Evolutionary conservation across 30 jellyfish, hydroid and myxozoan species (phyloP).

Genomic region (Aurelia aurita complex sp. Pacific): DNA sequence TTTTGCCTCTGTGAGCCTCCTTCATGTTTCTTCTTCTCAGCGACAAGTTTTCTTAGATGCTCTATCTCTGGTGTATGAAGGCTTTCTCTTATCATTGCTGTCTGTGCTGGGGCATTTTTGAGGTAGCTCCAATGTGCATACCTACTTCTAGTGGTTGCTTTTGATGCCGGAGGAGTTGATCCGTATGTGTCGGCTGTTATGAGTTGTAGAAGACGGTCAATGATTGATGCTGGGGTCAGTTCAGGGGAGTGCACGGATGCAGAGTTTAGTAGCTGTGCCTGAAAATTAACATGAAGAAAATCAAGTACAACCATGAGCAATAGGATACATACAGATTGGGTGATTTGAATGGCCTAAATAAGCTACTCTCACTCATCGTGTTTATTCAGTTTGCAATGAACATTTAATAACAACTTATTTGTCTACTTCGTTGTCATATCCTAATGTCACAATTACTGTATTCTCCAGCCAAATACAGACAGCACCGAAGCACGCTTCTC

Average conservation of each 20-base stretch:
- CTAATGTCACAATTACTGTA: no score
- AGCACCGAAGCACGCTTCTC: no score
- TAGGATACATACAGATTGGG: no score
- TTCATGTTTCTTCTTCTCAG: conserved; percentile 32
- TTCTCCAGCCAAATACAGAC: no score
- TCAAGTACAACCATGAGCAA: no score
- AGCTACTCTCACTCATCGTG: no score
- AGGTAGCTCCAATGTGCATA: conserved; percentile 20
- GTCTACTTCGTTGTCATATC: no score
- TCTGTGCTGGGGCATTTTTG: neutral
- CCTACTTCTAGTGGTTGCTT: conserved; percentile 18
- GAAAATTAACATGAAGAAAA: neutral
- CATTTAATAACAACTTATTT: no score
- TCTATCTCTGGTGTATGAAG: conserved; percentile 69
- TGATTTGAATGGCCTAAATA: no score
- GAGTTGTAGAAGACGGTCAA: conserved; percentile 95
- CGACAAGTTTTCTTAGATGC: conserved; percentile 47
- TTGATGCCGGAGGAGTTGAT: conserved; percentile 79
- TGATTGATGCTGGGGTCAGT: conserved; percentile 93
- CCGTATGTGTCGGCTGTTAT: conserved; percentile 95
- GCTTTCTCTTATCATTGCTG: conserved; percentile 35
- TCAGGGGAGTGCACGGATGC: conserved; percentile 90
- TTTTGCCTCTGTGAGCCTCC: conserved; percentile 20
- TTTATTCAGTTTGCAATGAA: no score
- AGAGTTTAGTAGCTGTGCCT: conserved; percentile 89